Evolutionary conservation across 2,113 vertebrate genomes (phyloP).

Genomic region (Pao palembangensis): DNA sequence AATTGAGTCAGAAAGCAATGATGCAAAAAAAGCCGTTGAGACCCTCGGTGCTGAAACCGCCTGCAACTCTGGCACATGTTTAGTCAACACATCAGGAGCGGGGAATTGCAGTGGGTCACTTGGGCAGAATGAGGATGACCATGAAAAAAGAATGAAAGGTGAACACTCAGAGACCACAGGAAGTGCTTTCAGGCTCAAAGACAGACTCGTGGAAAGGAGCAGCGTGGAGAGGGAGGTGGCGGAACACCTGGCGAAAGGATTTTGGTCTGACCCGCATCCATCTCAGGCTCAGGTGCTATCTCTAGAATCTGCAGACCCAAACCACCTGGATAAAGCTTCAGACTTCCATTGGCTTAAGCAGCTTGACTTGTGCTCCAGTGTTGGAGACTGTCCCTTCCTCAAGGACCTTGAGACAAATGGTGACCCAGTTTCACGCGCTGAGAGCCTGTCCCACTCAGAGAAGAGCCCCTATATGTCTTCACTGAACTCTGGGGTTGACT

Average conservation of each 20-base stretch:
- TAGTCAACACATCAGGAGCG: constrained; percentile 47
- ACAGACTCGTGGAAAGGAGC: constrained; percentile 75
- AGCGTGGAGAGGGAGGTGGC: constrained; percentile 92
- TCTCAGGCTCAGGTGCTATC: constrained; percentile 54
- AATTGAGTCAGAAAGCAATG: constrained; percentile 26
- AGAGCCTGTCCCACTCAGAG: constrained; percentile 76
- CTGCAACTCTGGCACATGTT: constrained; percentile 48
- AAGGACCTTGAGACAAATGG: constrained; percentile 79
- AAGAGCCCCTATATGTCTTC: constrained; percentile 83
- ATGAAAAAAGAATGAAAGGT: constrained; percentile 27
- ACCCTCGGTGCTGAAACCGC: constrained; percentile 42
- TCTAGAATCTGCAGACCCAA: constrained; percentile 63
- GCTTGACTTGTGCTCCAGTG: constrained; percentile 81
- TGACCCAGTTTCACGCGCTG: constrained; percentile 63
- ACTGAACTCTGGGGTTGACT: constrained; percentile 85
- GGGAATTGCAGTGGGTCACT: constrained; percentile 35
- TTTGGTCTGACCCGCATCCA: constrained; percentile 85
- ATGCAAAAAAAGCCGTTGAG: constrained; percentile 61
- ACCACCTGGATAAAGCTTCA: constrained; percentile 73
- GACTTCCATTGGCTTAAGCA: constrained; percentile 91
- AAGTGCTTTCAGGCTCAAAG: constrained; percentile 39
- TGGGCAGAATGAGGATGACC: constrained; percentile 31
- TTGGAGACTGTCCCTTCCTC: constrained; percentile 90
- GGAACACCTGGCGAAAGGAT: constrained; percentile 91
- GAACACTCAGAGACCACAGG: constrained; percentile 67